Conservation (phyloP, 2,113 vertebrate species). For the Callaeas wilsoni region DNA sequence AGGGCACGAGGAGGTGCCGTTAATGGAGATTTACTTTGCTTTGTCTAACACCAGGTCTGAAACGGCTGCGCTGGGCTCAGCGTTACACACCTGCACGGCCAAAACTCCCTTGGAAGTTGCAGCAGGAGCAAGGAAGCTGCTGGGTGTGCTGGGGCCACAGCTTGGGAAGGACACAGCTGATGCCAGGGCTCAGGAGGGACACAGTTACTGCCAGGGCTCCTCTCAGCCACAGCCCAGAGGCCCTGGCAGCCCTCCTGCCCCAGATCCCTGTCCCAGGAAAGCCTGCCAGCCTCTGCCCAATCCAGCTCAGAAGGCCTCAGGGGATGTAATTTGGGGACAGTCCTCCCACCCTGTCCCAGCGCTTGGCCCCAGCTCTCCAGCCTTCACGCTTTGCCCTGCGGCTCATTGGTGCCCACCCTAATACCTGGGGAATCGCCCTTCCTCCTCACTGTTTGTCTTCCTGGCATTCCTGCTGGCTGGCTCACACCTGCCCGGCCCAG, state of each 20-base stretch:
- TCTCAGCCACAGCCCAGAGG: not conserved
- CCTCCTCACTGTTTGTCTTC: not conserved
- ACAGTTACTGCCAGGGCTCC: rapidly evolving
- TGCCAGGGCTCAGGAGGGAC: not conserved
- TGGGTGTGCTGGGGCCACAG: rapidly evolving
- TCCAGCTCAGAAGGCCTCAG: rapidly evolving
- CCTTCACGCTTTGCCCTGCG: not conserved
- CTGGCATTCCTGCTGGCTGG: not conserved
- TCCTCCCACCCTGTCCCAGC: rapidly evolving
- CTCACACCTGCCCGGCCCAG: not conserved
- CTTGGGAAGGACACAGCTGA: not conserved
- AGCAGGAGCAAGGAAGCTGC: not conserved
- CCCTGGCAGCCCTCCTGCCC: not conserved
- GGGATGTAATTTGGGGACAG: not conserved
- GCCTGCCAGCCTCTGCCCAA: not conserved
- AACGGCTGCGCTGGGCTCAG: not conserved
- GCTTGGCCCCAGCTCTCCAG: not conserved
- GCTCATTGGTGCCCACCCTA: not conserved
- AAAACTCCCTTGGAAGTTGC: not conserved
- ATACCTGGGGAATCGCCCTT: not conserved
- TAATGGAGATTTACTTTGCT: not conserved
- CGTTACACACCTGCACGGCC: rapidly evolving
- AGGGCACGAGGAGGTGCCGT: not conserved
- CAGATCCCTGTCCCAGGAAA: not conserved
- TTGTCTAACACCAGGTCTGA: not conserved